Evolutionary conservation across 2,113 vertebrate species (phyloP).

Genomic region (Tragelaphus imberbis): DNA sequence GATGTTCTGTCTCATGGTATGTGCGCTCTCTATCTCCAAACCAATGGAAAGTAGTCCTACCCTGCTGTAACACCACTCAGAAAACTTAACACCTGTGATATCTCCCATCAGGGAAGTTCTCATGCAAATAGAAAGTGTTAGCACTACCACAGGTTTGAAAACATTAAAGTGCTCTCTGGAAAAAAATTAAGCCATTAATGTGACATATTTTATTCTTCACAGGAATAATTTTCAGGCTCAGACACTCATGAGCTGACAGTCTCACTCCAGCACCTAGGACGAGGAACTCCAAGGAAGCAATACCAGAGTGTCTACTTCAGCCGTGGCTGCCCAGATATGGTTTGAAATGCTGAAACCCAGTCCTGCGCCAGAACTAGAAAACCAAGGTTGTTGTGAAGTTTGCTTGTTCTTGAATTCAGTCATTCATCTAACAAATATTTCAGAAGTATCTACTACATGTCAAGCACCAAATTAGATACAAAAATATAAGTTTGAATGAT

Average conservation of each 20-base stretch:
- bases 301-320: neutral
- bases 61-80: neutral
- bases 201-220: neutral
- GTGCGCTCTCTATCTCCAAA: neutral
- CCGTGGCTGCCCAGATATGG: neutral
- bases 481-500: neutral
- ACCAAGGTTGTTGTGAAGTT: neutral
- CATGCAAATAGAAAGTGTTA: conserved; percentile 6
- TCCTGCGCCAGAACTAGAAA: neutral
- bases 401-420: neutral
- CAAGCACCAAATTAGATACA: neutral
- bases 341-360: neutral
- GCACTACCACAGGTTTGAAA: neutral
- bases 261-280: neutral
- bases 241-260: neutral
- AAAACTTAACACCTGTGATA: neutral
- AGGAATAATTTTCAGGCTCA: neutral
- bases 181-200: neutral
- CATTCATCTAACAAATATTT: conserved; percentile 26
- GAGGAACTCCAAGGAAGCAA: neutral
- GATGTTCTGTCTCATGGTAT: neutral
- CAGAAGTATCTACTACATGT: neutral
- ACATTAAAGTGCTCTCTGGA: neutral
- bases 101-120: neutral
- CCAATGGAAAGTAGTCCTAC: neutral